Percentiles rank a stretch among this genome's conserved stretches.
Evolutionary conservation across 1,140 invertebrate genomes (phyloP).

Genomic region (Heliconius hermathena): DNA sequence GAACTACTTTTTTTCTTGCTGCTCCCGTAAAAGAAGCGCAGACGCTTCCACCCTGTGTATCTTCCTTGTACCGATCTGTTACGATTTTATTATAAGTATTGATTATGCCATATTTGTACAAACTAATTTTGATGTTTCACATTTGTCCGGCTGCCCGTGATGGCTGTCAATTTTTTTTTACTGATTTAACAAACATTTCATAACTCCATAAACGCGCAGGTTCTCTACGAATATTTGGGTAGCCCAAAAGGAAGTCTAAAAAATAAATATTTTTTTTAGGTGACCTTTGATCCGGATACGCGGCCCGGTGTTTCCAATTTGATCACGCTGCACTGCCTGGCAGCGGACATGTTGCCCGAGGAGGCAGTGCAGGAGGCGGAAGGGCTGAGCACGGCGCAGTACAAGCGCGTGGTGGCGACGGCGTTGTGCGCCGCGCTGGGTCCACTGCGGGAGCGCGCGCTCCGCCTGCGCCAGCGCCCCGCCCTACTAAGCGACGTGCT

Average conservation of each 20-base stretch:
- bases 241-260: background rate
- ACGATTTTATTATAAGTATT: too few species aligned
- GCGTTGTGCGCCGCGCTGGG: conserved; percentile 49
- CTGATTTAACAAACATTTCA: too few species aligned
- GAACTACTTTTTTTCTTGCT: too few species aligned
- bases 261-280: conserved; percentile 53
- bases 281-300: conserved; percentile 89
- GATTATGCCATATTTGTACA: too few species aligned
- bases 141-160: too few species aligned
- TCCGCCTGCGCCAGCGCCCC: conserved; percentile 58
- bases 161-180: too few species aligned
- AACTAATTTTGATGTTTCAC: too few species aligned
- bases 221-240: too few species aligned
- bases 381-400: conserved; percentile 86
- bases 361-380: conserved; percentile 87
- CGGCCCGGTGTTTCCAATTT: conserved; percentile 95
- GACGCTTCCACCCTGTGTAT: too few species aligned
- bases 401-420: conserved; percentile 59
- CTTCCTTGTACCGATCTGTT: too few species aligned
- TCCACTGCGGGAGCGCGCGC: conserved; percentile 73
- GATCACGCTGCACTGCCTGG: conserved; percentile 90
- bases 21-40: too few species aligned
- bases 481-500: conserved; percentile 87
- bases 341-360: conserved; percentile 86
- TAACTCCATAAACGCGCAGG: too few species aligned